Conservation (phyloP, 2,888 invertebrate species). For the Amiota communis region DNA sequence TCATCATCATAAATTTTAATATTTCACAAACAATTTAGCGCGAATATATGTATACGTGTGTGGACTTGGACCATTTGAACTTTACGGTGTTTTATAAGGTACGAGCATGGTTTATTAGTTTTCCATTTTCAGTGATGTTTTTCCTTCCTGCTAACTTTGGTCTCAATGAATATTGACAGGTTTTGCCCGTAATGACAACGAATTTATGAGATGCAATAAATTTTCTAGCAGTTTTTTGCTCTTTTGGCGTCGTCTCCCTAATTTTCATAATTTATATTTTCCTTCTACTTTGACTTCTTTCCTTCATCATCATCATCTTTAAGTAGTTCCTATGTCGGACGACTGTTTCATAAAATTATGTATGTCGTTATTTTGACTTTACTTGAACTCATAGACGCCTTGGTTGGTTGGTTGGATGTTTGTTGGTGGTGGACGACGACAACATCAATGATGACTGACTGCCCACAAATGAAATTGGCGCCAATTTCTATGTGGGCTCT, state of each 20-base stretch:
- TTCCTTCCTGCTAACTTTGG: neutral
- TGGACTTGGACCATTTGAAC: neutral
- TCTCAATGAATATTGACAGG: constrained; percentile 16
- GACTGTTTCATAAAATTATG: too few species aligned
- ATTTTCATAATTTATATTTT: constrained; percentile 18
- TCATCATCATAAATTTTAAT: constrained; percentile 24
- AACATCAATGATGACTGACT: neutral
- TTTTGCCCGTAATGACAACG: constrained; percentile 14
- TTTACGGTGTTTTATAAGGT: neutral
- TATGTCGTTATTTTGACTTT: neutral
- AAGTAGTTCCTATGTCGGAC: too few species aligned
- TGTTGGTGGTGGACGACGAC: constrained; percentile 2
- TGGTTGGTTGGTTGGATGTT: neutral
- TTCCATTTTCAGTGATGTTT: neutral
- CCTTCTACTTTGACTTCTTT: too few species aligned
- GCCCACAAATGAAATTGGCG: constrained; percentile 40
- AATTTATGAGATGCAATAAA: constrained; percentile 23
- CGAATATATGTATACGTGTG: constrained; percentile 2
- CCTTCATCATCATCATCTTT: too few species aligned
- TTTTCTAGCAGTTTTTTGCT: constrained; percentile 12
- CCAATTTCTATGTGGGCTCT: constrained; percentile 47
- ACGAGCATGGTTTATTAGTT: neutral
- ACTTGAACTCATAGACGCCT: neutral
- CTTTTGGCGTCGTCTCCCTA: neutral
- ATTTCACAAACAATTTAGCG: constrained; percentile 19